Evolutionary conservation across 2,797 vertebrate species (phyloP).

Genomic region (Enteromius mattozi): DNA sequence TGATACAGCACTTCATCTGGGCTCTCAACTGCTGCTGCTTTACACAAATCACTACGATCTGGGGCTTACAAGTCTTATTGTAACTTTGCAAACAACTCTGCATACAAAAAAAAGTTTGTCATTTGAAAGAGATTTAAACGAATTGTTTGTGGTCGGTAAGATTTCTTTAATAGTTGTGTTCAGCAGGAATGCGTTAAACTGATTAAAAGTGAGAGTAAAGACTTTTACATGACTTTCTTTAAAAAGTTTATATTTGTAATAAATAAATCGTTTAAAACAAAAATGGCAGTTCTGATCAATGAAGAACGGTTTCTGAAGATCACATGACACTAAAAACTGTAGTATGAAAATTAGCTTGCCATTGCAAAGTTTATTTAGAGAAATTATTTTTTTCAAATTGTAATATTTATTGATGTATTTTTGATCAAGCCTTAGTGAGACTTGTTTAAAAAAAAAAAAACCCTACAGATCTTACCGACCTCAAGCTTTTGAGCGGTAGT

Average conservation of each 20-base stretch:
- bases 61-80: background rate
- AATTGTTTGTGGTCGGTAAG: background rate
- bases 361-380: background rate
- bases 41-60: background rate
- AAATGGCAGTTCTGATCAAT: background rate
- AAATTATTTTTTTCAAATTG: background rate
- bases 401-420: background rate
- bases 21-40: background rate
- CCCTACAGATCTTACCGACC: background rate
- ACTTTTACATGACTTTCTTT: background rate
- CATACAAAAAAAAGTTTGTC: background rate
- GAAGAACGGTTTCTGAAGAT: background rate
- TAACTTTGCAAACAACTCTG: background rate
- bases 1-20: conserved; percentile 24
- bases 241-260: background rate
- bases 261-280: too few relatives aligned
- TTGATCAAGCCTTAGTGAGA: background rate
- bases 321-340: background rate
- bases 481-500: background rate
- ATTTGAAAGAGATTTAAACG: background rate
- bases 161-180: background rate
- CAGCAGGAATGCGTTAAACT: background rate
- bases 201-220: background rate
- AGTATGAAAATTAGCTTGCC: background rate
- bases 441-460: background rate